phyloP scores from a whole-genome alignment of 2,797 vertebrate species.

The Syngnathus rostellatus region DNA sequence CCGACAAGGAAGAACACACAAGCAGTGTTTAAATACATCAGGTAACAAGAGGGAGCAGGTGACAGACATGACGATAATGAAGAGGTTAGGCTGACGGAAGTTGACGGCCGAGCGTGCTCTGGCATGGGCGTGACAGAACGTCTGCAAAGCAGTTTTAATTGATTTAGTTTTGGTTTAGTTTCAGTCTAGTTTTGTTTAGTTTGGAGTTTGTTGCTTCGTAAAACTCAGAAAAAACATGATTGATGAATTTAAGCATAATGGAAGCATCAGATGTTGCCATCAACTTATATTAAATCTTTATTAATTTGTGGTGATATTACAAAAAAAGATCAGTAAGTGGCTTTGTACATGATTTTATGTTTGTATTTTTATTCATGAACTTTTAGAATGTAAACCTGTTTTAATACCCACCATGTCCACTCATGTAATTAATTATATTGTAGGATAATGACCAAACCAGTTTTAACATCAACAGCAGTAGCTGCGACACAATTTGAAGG shows the following conservation, averaged over 20 bases:
- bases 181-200: no score
- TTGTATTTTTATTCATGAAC: neutral
- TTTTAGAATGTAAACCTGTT: neutral
- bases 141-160: neutral
- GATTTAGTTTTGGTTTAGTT: neutral
- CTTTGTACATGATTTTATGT: neutral
- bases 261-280: neutral
- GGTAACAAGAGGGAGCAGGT: no score
- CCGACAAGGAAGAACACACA: no score
- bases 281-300: neutral
- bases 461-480: neutral
- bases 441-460: neutral
- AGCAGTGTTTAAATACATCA: no score
- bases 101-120: no score
- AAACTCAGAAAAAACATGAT: neutral
- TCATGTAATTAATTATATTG: neutral
- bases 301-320: neutral
- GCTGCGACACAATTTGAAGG: neutral
- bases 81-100: no score
- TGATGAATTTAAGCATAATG: neutral
- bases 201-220: neutral
- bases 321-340: neutral
- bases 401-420: neutral
- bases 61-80: no score
- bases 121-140: neutral